Evolutionary conservation across 2,797 vertebrate genomes (phyloP), one percentile per base, ranked within the genome.

Genomic region (Phalloptychus januarius): DNA sequence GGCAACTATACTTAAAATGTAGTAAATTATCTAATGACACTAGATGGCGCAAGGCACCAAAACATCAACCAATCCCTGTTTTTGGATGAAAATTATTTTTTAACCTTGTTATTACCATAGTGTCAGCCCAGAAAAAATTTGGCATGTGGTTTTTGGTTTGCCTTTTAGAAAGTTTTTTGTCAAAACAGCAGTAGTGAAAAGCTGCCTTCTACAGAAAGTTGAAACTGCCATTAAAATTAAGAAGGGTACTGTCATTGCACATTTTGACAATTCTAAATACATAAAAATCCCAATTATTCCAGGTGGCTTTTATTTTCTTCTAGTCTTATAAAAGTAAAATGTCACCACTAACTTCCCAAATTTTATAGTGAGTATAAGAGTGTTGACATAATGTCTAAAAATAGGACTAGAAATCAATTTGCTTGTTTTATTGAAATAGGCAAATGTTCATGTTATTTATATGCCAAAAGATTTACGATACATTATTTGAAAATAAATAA

Each of bases 21-120:
- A 0, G 15, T 52, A 50, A 67, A n/a, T 40, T 33, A 13, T 48
- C 71, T 15, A 4, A 0, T 0, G 50, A 40, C 91, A 78, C 74
- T 71, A 86, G 87, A 71, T 79, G 91, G 82, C 90, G 87, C 80
- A 23, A 33, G 75, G 23, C 18, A 82, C 76, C 76, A 67, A 77
- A 80, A 12, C 82, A 88, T 86, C 11, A 20, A 10, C 36, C 3
- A 4, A 38, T 4, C 31, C 16, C 33, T 67, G 61, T 23, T 38
- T 67, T 67, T 67, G 36, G 20, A 67, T 38, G 20, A 40, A 23
- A 38, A 65, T 38, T 25, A 4, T 23, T 65, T 7, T 23, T 23
- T 65, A 38, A 65, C 7, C 36, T 18, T 20, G 15, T 61, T 61
- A 61, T 31, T 16, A 31, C 13, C n/a, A 58, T 58, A 2, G 12